phyloP scores from a whole-genome alignment of 2,888 invertebrate species.

The Ophion ellenae region DNA sequence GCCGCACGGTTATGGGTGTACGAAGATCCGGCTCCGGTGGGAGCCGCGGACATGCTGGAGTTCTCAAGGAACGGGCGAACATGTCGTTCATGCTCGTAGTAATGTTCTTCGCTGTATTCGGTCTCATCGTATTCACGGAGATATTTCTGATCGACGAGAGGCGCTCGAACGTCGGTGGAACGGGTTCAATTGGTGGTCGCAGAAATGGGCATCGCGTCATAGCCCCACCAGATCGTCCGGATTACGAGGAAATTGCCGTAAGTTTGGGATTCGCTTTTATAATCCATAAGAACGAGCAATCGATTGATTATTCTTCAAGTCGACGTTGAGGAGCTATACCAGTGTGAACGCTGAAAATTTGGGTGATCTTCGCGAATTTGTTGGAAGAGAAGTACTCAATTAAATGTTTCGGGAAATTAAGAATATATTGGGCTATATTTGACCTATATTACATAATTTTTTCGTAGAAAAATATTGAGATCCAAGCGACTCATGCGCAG shows the following conservation, averaged over 20 bases:
- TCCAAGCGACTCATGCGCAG: too few species aligned
- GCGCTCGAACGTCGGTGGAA: conserved; percentile 85
- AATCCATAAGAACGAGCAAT: too few species aligned
- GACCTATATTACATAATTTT: too few species aligned
- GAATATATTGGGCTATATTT: too few species aligned
- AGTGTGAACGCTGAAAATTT: too few species aligned
- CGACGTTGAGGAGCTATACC: too few species aligned
- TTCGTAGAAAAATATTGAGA: too few species aligned
- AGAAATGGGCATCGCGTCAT: conserved; percentile 84
- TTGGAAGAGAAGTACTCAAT: too few species aligned
- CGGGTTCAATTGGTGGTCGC: conserved; percentile 85
- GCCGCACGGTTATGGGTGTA: conserved; percentile 81
- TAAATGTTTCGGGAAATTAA: too few species aligned
- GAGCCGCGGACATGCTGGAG: conserved; percentile 85
- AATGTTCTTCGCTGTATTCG: conserved; percentile 95
- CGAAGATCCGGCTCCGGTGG: conserved; percentile 83
- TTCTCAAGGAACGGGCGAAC: conserved; percentile 91
- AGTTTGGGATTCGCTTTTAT: conserved; percentile 64
- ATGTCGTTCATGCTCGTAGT: conserved; percentile 96
- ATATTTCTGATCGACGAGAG: conserved; percentile 88
- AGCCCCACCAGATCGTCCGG: conserved; percentile 85
- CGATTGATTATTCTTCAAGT: too few species aligned
- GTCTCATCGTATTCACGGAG: conserved; percentile 94
- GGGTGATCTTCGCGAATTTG: too few species aligned
- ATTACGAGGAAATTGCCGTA: conserved; percentile 88